A percentile compares a stretch with the other conserved stretches of the same genome.
Evolutionary conservation across 2,113 vertebrate species (phyloP).

Genomic region (Pimephales promelas): DNA sequence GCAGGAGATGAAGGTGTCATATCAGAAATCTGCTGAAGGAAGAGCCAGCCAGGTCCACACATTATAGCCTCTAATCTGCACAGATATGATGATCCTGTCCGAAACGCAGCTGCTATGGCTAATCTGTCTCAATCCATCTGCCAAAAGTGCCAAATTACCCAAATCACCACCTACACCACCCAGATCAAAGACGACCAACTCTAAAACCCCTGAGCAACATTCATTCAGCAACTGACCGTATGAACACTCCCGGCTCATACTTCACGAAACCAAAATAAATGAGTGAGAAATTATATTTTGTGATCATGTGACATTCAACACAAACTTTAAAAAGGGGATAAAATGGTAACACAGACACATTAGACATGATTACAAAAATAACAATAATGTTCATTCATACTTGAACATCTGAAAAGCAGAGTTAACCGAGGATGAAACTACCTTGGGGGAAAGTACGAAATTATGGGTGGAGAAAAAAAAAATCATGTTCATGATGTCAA

Average conservation of each 20-base stretch:
- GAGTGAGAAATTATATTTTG: background rate
- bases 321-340: background rate
- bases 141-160: constrained; percentile 72
- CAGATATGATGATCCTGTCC: constrained; percentile 72
- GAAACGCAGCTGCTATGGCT: constrained; percentile 80
- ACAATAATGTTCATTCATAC: background rate
- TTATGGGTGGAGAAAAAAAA: background rate
- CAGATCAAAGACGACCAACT: constrained; percentile 30
- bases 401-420: background rate
- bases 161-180: constrained; percentile 65
- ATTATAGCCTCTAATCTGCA: constrained; percentile 78
- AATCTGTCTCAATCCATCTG: constrained; percentile 81
- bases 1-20: constrained; percentile 76
- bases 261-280: background rate
- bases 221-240: background rate
- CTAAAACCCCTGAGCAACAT: constrained; percentile 41
- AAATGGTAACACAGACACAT: background rate
- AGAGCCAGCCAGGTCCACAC: constrained; percentile 78
- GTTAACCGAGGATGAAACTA: constrained; percentile 6
- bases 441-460: constrained; percentile 21
- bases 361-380: background rate
- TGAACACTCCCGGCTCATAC: background rate
- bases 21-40: constrained; percentile 76
- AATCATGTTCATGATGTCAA: constrained; percentile 37
- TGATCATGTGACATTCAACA: background rate